These are phyloP conservation scores for Petrocephalus schoutedeni DNA, from an alignment of 2,797 vertebrate genomes.

Conservation along the genomic window DNA sequence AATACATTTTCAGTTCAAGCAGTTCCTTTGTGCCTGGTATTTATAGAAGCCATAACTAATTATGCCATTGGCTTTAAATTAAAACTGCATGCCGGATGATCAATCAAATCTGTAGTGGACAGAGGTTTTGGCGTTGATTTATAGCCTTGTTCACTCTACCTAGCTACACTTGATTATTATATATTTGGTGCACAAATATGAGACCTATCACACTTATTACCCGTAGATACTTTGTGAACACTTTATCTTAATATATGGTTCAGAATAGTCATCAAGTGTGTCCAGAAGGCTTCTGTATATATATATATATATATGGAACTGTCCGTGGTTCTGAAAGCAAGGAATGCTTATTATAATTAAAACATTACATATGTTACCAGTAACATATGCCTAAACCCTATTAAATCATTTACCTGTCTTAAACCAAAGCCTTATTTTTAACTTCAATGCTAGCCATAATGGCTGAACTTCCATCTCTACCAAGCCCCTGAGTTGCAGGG, in stretches of 20 bases:
- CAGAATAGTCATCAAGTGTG: neutral
- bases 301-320: neutral
- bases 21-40: constrained; percentile 55
- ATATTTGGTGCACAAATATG: neutral
- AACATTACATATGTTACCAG: neutral
- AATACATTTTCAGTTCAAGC: constrained; percentile 19
- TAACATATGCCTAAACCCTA: neutral
- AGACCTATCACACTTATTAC: neutral
- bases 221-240: neutral
- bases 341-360: neutral
- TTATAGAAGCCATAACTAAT: constrained; percentile 46
- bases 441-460: neutral
- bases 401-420: neutral
- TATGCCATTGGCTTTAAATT: constrained; percentile 56
- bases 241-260: neutral
- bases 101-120: constrained; percentile 52
- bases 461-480: neutral
- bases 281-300: neutral
- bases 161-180: neutral
- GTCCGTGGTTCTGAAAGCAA: neutral
- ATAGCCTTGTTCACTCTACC: constrained; percentile 41
- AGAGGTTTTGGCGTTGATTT: constrained; percentile 50
- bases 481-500: neutral
- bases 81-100: constrained; percentile 51
- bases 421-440: neutral